phyloP scores from a whole-genome alignment of 2,888 invertebrate species.

The Epistrophella euchroma region DNA sequence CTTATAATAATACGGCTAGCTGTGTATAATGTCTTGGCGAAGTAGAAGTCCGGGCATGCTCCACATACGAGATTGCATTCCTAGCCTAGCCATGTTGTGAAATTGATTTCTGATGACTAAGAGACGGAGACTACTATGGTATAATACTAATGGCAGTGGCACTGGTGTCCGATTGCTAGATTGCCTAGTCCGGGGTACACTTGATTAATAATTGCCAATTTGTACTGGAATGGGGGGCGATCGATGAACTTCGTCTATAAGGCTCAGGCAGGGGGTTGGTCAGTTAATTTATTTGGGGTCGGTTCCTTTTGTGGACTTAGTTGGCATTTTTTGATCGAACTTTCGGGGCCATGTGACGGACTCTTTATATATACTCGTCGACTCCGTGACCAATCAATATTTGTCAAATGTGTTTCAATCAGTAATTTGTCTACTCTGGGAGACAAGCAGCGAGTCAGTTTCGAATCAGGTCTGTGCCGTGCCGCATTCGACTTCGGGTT shows the following conservation, averaged over 20 bases:
- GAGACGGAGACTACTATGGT: constrained; percentile 48
- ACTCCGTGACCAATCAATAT: constrained; percentile 67
- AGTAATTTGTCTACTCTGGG: constrained; percentile 67
- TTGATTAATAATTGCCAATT: constrained; percentile 76
- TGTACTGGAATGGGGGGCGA: constrained; percentile 52
- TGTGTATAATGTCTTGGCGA: constrained; percentile 5
- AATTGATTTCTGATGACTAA: constrained; percentile 75
- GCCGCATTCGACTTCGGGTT: constrained; percentile 26
- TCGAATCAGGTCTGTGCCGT: constrained; percentile 34
- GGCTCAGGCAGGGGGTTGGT: constrained; percentile 61
- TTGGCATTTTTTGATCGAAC: constrained; percentile 41
- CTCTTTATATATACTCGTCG: constrained; percentile 8
- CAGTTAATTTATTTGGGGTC: constrained; percentile 69
- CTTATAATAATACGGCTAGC: too few relatives aligned
- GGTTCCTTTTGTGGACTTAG: constrained; percentile 64
- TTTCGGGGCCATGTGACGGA: constrained; percentile 53
- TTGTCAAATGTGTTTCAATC: constrained; percentile 73
- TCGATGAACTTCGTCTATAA: constrained; percentile 60
- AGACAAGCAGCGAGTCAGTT: constrained; percentile 55
- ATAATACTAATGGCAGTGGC: constrained; percentile 50
- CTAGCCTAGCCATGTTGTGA: constrained; percentile 52
- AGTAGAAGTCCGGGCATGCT: constrained; percentile 30
- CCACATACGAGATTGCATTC: constrained; percentile 70
- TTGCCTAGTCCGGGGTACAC: constrained; percentile 68
- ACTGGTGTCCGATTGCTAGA: constrained; percentile 74